Evolutionary conservation across 1,140 invertebrate genomes (phyloP).

Genomic region (Linepithema humile): DNA sequence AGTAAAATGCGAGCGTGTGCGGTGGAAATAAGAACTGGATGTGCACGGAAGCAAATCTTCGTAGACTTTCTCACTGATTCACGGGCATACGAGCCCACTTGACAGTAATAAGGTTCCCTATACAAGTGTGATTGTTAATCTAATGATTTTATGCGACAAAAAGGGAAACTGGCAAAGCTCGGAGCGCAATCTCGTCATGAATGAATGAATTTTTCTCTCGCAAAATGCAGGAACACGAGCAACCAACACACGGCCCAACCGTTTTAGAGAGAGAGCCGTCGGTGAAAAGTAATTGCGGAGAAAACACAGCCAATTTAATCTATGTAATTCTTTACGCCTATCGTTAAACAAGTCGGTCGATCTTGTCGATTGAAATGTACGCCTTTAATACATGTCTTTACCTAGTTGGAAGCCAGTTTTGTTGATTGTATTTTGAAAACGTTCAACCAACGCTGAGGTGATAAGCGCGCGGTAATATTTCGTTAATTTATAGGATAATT

Average conservation of each 20-base stretch:
- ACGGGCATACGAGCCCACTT: not conserved
- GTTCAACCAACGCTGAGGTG: not conserved
- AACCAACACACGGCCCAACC: not conserved
- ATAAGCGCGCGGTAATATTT: not conserved
- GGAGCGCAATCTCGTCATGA: slow-evolving; percentile 4
- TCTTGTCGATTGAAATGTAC: slow-evolving; percentile 44
- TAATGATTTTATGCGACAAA: not conserved
- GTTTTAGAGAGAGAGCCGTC: slow-evolving; percentile 55
- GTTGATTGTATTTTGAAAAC: not conserved
- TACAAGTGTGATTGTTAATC: slow-evolving; percentile 3
- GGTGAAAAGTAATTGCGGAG: slow-evolving; percentile 58
- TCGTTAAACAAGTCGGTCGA: slow-evolving; percentile 56
- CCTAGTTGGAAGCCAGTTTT: not conserved
- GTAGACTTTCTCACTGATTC: slow-evolving; percentile 79
- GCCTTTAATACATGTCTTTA: slow-evolving; percentile 21
- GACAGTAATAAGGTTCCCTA: slow-evolving; percentile 21
- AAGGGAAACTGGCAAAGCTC: not conserved
- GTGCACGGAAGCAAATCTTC: slow-evolving; percentile 82
- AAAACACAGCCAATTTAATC: slow-evolving; percentile 51
- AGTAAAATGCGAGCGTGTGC: slow-evolving; percentile 79
- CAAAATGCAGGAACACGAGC: slow-evolving; percentile 10
- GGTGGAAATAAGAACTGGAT: slow-evolving; percentile 80
- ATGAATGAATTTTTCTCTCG: slow-evolving; percentile 3
- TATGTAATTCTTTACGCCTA: slow-evolving; percentile 45
- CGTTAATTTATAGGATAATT: not conserved